phyloP scores from a whole-genome alignment of 2,797 vertebrate genomes.

The Dendrocincla fuliginosa region DNA sequence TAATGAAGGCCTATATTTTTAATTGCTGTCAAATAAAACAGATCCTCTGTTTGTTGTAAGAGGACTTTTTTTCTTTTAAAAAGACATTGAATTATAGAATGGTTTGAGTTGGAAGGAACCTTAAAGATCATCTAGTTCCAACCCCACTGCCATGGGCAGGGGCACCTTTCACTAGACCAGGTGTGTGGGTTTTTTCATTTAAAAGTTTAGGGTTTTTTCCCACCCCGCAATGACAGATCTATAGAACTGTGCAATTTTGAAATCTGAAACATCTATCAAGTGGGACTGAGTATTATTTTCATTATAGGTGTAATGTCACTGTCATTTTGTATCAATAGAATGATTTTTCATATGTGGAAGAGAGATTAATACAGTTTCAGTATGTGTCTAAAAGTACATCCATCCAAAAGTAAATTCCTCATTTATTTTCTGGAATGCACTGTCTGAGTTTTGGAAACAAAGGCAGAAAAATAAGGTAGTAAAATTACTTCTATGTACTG shows the following conservation, averaged over 20 bases:
- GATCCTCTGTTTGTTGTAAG: not conserved
- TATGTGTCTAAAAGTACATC: not conserved
- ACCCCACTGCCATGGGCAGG: accelerated
- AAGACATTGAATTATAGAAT: not conserved
- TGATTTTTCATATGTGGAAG: not conserved
- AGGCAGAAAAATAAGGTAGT: not conserved
- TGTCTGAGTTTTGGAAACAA: not conserved
- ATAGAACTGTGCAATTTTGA: not conserved
- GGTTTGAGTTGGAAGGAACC: not conserved
- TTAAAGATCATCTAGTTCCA: not conserved
- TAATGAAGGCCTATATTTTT: not conserved
- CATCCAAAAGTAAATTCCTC: too few relatives aligned
- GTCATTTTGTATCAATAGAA: not conserved
- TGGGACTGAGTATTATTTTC: not conserved
- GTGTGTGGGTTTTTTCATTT: not conserved
- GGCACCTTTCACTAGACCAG: not conserved
- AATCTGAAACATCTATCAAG: not conserved
- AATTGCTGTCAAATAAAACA: not conserved
- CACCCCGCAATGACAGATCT: not conserved
- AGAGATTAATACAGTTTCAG: not conserved
- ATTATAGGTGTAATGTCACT: not conserved
- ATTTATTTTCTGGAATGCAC: not conserved
- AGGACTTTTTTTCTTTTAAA: not conserved
- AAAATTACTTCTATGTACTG: not conserved
- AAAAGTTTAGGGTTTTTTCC: not conserved